Conservation (phyloP, 2,888 invertebrate genomes). For the Aspidiotus rigidus region DNA sequence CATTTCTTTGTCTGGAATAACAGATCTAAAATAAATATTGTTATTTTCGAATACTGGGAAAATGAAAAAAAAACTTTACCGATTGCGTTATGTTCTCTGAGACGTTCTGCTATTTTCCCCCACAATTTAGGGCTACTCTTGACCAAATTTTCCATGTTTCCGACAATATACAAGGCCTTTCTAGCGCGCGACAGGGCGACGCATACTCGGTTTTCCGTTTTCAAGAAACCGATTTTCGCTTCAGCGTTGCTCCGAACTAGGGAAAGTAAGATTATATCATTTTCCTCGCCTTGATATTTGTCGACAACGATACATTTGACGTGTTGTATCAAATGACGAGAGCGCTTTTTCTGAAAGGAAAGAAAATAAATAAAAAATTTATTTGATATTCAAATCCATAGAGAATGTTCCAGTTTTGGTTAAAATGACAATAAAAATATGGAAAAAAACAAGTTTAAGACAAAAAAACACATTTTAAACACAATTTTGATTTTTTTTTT, state of each 20-base stretch:
- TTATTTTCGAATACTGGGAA: not conserved
- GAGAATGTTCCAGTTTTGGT: no score
- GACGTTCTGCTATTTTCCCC: constrained; percentile 47
- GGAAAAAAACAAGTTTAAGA: no score
- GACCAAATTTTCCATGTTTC: constrained; percentile 56
- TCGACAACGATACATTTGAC: constrained; percentile 58
- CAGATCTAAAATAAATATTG: not conserved
- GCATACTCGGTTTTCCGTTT: constrained; percentile 61
- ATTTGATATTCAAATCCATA: no score
- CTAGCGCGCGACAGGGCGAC: constrained; percentile 68
- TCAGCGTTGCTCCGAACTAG: constrained; percentile 64
- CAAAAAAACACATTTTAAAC: no score
- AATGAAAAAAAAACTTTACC: constrained; percentile 42
- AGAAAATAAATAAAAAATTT: not conserved
- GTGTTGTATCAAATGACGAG: not conserved
- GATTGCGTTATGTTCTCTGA: constrained; percentile 48
- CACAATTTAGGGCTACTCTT: constrained; percentile 50
- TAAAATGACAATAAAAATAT: no score
- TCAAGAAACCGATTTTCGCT: constrained; percentile 60
- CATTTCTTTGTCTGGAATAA: constrained; percentile 35
- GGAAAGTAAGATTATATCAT: constrained; percentile 66
- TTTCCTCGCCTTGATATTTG: constrained; percentile 74
- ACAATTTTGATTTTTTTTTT: no score
- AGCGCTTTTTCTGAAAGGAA: constrained; percentile 7
- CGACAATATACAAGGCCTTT: constrained; percentile 61